Conservation (phyloP, 2,797 vertebrate genomes). For the Peromyscus aztecus region DNA sequence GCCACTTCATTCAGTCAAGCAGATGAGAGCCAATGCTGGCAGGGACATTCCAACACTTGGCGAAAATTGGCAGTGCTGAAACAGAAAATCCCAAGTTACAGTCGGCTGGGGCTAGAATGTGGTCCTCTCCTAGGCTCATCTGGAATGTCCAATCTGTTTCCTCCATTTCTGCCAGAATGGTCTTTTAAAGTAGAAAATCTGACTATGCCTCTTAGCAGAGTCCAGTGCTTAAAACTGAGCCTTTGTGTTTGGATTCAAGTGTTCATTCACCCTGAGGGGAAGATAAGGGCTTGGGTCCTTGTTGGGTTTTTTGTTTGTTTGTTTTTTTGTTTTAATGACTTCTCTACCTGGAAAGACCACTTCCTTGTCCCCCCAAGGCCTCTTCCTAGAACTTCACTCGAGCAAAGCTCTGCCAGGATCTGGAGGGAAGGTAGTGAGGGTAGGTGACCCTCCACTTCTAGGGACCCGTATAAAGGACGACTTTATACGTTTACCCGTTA, state of each 20-base stretch:
- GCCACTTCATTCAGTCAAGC: neutral
- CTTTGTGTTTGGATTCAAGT: neutral
- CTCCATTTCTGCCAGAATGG: neutral
- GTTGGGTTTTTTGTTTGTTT: neutral
- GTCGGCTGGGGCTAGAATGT: neutral
- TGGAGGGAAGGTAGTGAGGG: neutral
- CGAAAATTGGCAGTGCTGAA: neutral
- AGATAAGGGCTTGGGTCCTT: neutral
- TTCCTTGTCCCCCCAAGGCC: neutral
- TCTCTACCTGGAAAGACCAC: neutral
- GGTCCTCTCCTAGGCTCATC: neutral
- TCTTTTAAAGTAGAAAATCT: neutral
- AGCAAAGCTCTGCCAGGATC: too few species aligned
- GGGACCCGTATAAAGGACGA: neutral
- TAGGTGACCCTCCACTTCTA: neutral
- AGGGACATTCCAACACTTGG: neutral
- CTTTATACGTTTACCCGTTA: too few species aligned
- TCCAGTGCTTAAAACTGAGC: neutral
- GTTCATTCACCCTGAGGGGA: neutral
- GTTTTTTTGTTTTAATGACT: neutral
- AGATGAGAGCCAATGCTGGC: neutral
- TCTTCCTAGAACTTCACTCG: neutral
- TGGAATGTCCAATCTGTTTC: neutral
- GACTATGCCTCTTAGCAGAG: neutral
- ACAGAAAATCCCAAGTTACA: constrained; percentile 8